A percentile compares a stretch with the other conserved stretches of the same genome.
Conservation (phyloP, 2,888 invertebrate species). For the Ophion ellenae region DNA sequence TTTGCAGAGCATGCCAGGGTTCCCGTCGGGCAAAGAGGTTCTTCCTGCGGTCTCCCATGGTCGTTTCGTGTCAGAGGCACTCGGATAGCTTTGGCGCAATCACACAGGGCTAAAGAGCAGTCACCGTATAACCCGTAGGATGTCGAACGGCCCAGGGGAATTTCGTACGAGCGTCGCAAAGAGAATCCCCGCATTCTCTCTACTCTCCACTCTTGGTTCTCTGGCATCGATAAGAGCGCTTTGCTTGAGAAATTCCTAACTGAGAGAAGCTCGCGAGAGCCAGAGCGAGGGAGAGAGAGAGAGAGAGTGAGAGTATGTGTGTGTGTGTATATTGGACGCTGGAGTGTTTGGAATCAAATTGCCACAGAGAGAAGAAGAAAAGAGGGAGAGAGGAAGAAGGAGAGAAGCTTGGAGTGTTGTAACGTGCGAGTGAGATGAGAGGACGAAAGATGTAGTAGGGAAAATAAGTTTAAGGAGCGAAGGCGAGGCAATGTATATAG, state of each 20-base stretch:
- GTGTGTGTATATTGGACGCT: conserved; percentile 20
- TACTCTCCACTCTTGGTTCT: conserved; percentile 17
- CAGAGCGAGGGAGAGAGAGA: neutral
- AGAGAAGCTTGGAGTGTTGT: conserved; percentile 8
- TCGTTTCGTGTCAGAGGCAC: conserved; percentile 61
- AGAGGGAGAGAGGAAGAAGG: conserved; percentile 60
- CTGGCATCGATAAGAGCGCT: conserved; percentile 63
- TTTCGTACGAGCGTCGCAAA: conserved; percentile 42
- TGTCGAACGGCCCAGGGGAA: conserved; percentile 52
- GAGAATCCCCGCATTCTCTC: conserved; percentile 40
- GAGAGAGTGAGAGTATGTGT: neutral
- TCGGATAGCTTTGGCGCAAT: conserved; percentile 57
- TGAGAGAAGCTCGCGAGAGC: conserved; percentile 42
- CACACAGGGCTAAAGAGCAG: conserved; percentile 47
- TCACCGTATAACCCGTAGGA: conserved; percentile 50
- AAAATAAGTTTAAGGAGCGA: conserved; percentile 61
- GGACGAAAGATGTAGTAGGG: conserved; percentile 52
- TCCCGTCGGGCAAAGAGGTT: conserved; percentile 62
- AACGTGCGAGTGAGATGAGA: conserved; percentile 47
- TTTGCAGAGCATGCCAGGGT: conserved; percentile 49
- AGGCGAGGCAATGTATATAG: conserved; percentile 55
- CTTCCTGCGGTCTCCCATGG: conserved; percentile 62
- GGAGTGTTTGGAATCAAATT: conserved; percentile 41
- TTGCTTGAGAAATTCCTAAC: conserved; percentile 62
- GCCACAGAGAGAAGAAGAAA: conserved; percentile 46